Evolutionary conservation across 2,888 invertebrate genomes (phyloP).

Genomic region (Cenopis cana): DNA sequence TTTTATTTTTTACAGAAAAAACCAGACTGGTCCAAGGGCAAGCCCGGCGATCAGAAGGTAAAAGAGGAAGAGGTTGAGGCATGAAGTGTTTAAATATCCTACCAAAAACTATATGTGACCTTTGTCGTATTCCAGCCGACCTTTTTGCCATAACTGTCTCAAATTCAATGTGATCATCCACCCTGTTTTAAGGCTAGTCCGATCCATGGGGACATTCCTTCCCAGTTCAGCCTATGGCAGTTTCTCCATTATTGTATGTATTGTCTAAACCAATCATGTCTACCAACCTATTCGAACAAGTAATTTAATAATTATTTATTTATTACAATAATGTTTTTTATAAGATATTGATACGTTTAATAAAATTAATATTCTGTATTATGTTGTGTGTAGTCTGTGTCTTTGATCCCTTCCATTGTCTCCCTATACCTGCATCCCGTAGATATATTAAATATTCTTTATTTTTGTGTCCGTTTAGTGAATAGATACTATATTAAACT

Average conservation of each 20-base stretch:
- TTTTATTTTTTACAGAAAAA: constrained; percentile 90
- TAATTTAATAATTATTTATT: constrained; percentile 77
- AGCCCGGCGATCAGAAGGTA: constrained; percentile 95
- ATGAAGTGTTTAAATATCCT: constrained; percentile 84
- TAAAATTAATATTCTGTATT: constrained; percentile 83
- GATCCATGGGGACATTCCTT: constrained; percentile 46
- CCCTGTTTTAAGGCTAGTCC: constrained; percentile 47
- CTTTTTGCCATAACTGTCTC: constrained; percentile 64
- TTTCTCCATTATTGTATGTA: constrained; percentile 66
- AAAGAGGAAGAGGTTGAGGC: constrained; percentile 93
- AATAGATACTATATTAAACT: neutral
- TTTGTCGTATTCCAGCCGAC: constrained; percentile 68
- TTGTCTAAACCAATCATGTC: constrained; percentile 64
- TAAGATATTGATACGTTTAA: constrained; percentile 79
- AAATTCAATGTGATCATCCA: constrained; percentile 68
- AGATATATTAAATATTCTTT: constrained; percentile 16
- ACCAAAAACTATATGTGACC: constrained; percentile 71
- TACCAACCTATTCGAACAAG: constrained; percentile 67
- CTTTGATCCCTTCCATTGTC: constrained; percentile 36
- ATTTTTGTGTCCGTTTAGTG: constrained; percentile 14
- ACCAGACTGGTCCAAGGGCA: constrained; percentile 97
- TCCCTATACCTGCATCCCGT: constrained; percentile 25
- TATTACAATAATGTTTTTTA: constrained; percentile 76
- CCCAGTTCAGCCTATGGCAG: constrained; percentile 53
- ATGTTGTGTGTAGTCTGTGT: constrained; percentile 65